These are phyloP conservation scores for Fragum whitleyi DNA, from an alignment of 2,888 invertebrate species.

Conservation along the genomic window DNA sequence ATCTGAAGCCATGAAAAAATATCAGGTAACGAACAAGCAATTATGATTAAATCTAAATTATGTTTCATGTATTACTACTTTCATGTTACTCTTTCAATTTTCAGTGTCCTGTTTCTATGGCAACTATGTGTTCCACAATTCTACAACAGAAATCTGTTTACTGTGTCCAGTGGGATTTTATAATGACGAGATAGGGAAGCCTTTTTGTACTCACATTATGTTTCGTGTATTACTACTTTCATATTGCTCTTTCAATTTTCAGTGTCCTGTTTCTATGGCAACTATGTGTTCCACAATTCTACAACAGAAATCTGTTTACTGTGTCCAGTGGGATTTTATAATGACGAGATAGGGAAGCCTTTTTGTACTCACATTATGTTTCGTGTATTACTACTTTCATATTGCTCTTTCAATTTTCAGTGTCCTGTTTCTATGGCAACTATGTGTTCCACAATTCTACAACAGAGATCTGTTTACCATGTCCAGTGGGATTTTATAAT, in stretches of 20 bases:
- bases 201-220: too few relatives aligned
- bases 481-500: constrained; percentile 48
- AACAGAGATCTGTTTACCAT: constrained; percentile 26
- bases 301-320: constrained; percentile 16
- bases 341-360: constrained; percentile 37
- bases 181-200: constrained; percentile 38
- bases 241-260: constrained; percentile 12
- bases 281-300: constrained; percentile 44
- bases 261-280: constrained; percentile 53
- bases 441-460: constrained; percentile 33
- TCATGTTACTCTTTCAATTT: constrained; percentile 14
- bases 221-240: too few relatives aligned
- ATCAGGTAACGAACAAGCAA: too few relatives aligned
- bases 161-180: constrained; percentile 47
- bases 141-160: constrained; percentile 14
- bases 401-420: constrained; percentile 33
- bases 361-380: too few relatives aligned
- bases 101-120: constrained; percentile 53
- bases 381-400: too few relatives aligned
- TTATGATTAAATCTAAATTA: too few relatives aligned
- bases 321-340: constrained; percentile 49
- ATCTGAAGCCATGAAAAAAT: too few relatives aligned
- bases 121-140: constrained; percentile 46
- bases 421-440: constrained; percentile 48
- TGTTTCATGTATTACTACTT: too few relatives aligned